Evolutionary conservation across 2,888 invertebrate genomes (phyloP).

Genomic region (Dexiosoma caninum): DNA sequence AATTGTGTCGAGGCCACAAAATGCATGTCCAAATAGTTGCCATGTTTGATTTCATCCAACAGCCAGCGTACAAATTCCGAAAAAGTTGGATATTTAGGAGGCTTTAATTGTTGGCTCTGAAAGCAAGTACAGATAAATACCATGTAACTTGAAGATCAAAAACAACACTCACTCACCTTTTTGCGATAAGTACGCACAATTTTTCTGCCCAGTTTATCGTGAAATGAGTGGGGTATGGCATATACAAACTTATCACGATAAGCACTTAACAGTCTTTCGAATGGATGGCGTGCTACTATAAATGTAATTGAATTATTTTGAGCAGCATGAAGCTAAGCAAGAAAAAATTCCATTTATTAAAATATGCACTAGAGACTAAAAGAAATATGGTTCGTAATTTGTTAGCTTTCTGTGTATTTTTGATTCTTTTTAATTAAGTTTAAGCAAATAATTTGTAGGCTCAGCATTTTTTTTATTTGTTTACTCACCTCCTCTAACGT

Average conservation of each 20-base stretch:
- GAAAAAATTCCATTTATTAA: neutral
- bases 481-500: constrained; percentile 80
- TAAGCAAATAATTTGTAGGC: neutral
- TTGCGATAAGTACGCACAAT: constrained; percentile 86
- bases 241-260: constrained; percentile 91
- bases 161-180: constrained; percentile 72
- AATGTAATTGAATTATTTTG: constrained; percentile 88
- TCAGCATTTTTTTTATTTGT: neutral
- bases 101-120: constrained; percentile 71
- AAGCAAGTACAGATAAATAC: too few species aligned
- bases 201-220: constrained; percentile 87
- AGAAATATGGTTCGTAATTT: too few species aligned
- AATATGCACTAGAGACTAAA: neutral
- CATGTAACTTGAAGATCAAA: neutral
- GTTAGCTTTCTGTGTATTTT: neutral
- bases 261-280: constrained; percentile 88
- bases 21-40: constrained; percentile 87
- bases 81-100: constrained; percentile 85
- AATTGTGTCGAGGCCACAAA: constrained; percentile 91
- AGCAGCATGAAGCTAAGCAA: constrained; percentile 81
- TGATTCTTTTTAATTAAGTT: neutral
- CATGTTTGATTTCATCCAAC: constrained; percentile 82
- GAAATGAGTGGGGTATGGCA: constrained; percentile 88
- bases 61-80: constrained; percentile 89
- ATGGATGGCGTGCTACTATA: constrained; percentile 88